Evolutionary conservation across 2,113 vertebrate species (phyloP).

Genomic region (Colistium nudipinnis): DNA sequence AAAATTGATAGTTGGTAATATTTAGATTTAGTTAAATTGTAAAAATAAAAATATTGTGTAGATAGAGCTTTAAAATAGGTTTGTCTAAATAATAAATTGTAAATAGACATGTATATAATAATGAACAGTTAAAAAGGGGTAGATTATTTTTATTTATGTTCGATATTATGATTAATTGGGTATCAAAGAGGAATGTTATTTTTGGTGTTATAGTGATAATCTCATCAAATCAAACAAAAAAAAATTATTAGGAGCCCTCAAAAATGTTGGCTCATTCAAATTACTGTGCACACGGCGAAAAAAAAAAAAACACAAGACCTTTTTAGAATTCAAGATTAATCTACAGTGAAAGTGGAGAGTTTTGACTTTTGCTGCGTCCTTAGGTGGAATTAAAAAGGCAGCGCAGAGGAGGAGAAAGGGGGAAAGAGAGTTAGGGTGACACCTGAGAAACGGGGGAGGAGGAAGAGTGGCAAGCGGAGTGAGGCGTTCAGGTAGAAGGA

Average conservation of each 20-base stretch:
- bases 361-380: constrained; percentile 67
- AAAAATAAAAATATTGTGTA: too few species aligned
- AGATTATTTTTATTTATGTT: too few species aligned
- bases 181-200: not conserved
- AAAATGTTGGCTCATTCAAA: constrained; percentile 52
- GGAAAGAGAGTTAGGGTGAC: constrained; percentile 38
- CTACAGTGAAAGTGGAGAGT: constrained; percentile 54
- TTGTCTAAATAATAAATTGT: too few species aligned
- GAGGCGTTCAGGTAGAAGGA: constrained; percentile 38
- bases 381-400: constrained; percentile 76
- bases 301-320: constrained; percentile 70
- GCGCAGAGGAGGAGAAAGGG: constrained; percentile 37
- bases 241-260: constrained; percentile 12
- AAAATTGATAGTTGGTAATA: too few species aligned
- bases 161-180: not conserved
- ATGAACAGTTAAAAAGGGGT: not conserved
- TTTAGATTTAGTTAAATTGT: too few species aligned
- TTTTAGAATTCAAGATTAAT: constrained; percentile 81
- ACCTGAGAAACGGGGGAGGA: constrained; percentile 41
- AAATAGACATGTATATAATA: too few species aligned
- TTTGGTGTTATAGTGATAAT: too few species aligned
- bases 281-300: constrained; percentile 24
- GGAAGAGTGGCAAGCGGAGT: constrained; percentile 42
- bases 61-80: too few species aligned
- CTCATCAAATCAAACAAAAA: constrained; percentile 21